Conservation (phyloP, 2,113 vertebrate species). For the Xenotilapia caudafasciata region DNA sequence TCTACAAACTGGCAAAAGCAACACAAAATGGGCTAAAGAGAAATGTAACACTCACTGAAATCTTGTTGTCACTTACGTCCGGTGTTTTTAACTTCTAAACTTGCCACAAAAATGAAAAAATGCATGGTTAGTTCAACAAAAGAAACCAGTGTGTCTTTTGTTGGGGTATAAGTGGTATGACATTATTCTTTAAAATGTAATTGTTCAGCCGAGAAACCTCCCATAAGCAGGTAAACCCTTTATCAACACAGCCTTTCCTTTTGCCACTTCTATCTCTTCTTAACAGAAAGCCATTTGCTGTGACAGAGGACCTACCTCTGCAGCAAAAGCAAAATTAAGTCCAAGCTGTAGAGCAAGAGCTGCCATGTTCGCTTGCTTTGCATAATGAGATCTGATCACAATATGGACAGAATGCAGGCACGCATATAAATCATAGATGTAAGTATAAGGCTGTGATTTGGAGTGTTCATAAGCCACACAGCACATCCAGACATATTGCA, state of each 20-base stretch:
- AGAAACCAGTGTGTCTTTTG: background rate
- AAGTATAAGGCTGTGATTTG: background rate
- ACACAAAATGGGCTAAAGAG: background rate
- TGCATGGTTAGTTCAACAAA: background rate
- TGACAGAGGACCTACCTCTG: background rate
- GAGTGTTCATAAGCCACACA: slow-evolving; percentile 11
- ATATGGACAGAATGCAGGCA: slow-evolving; percentile 45
- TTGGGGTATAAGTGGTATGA: background rate
- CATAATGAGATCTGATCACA: slow-evolving; percentile 54
- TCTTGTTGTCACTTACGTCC: background rate
- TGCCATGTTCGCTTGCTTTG: slow-evolving; percentile 49
- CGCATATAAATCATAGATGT: slow-evolving; percentile 44
- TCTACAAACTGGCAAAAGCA: background rate
- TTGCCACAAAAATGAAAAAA: background rate
- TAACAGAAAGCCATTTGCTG: background rate
- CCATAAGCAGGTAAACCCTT: background rate
- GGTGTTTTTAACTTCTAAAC: background rate
- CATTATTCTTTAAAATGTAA: background rate
- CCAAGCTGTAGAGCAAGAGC: slow-evolving; percentile 3
- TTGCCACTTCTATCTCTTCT: background rate
- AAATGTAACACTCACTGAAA: background rate
- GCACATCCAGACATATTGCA: background rate
- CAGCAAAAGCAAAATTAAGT: background rate
- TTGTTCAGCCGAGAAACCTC: background rate
- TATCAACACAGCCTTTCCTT: background rate